Evolutionary conservation across 1,140 invertebrate genomes (phyloP), one percentile per base, ranked within the genome.

Genomic region (Tetranychus cinnabarinus): DNA sequence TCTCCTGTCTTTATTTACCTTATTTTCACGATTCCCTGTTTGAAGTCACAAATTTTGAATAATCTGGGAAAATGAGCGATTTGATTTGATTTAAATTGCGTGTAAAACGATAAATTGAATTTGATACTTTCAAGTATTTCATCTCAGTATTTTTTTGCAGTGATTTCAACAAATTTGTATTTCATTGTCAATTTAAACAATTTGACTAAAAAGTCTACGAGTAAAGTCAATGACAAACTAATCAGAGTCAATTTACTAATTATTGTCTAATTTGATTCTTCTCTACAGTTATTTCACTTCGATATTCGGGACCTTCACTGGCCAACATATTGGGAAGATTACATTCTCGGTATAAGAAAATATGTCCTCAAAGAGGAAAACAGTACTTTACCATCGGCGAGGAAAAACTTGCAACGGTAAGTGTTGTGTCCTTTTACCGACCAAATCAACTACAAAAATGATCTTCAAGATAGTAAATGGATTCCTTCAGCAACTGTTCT

Each of bases 351-450:
- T 0, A 79, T 80, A 8, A 75, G 86, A 55, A 74, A 83, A 46
- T 84, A 82, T 66, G 82, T 89, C 60, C 71, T 90, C 0, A 87
- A 88, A 65, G 86, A 88, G 69, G 78, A 77, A 23, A 82, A 84
- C 46, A 82, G 83, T 59, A 85, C 84, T 1, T 70, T 90, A 35
- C 85, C 86, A 23, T 80, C 82, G 42, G 80, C 80, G 36, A 73
- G 72, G 63, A 74, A 66, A 61, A 69, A 69, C 57, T 59, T 71
- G 13, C 68, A 70, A 63, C 64, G 72, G 59, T 77, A 71, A 65
- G 75, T 63, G 45, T 48, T 47, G 1, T n/a, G 4, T 15, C 6
- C 12, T 10, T 59, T 46, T 2, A 15, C 12, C 23, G 12, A 31
- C 15, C 5, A 46, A 46, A 15, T 59, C 45, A 59, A 59, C 23